Evolutionary conservation across 2,797 vertebrate genomes (phyloP).

Genomic region (Hoplostethus atlanticus): DNA sequence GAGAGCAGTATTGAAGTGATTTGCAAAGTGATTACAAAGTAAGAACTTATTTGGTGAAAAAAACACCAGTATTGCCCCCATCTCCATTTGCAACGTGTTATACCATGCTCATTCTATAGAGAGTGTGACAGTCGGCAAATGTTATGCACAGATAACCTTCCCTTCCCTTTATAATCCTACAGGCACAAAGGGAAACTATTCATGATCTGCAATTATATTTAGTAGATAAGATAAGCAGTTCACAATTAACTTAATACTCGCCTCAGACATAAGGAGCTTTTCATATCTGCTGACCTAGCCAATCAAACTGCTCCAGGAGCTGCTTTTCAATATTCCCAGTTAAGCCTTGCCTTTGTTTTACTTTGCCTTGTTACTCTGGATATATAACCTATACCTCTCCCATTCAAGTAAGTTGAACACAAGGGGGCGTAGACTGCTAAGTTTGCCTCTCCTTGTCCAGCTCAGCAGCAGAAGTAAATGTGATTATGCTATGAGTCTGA

Average conservation of each 20-base stretch:
- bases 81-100: conserved; percentile 4
- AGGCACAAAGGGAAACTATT: conserved; percentile 73
- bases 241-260: conserved; percentile 80
- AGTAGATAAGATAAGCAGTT: conserved; percentile 81
- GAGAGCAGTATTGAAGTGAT: conserved; percentile 40
- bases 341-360: conserved; percentile 56
- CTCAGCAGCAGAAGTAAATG: conserved; percentile 61
- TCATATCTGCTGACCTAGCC: conserved; percentile 82
- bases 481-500: conserved; percentile 72
- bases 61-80: conserved; percentile 36
- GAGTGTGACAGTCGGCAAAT: conserved; percentile 53
- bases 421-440: conserved; percentile 84
- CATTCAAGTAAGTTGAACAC: conserved; percentile 72
- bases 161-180: conserved; percentile 68
- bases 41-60: conserved; percentile 49
- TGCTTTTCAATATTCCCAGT: conserved; percentile 63
- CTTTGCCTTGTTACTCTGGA: conserved; percentile 44
- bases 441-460: conserved; percentile 71
- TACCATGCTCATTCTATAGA: conserved; percentile 1
- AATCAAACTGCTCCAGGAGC: conserved; percentile 73
- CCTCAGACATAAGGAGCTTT: conserved; percentile 71
- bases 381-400: conserved; percentile 23
- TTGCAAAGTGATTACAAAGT: conserved; percentile 62
- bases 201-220: conserved; percentile 82
- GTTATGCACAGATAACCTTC: conserved; percentile 74